Conservation (phyloP, 2,113 vertebrate genomes). For the Rhineura floridana region DNA sequence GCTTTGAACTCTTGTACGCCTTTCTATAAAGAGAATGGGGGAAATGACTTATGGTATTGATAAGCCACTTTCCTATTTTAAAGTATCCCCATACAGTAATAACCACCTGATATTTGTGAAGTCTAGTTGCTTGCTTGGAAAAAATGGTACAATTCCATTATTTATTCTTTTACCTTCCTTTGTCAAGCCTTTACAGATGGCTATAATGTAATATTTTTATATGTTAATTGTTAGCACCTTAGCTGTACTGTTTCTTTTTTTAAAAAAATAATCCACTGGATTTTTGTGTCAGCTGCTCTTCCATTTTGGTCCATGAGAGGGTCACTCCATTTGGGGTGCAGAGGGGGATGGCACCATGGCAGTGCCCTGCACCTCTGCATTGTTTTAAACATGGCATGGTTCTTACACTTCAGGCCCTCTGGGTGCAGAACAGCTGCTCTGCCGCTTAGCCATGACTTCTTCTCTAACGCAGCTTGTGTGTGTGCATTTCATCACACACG, state of each 20-base stretch:
- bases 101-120: background rate
- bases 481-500: too few species aligned
- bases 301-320: background rate
- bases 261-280: too few species aligned
- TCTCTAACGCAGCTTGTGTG: too few species aligned
- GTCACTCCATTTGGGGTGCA: too few species aligned
- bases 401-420: too few species aligned
- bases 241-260: background rate
- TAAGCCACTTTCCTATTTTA: background rate
- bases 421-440: too few species aligned
- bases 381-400: too few species aligned
- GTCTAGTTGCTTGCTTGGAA: background rate
- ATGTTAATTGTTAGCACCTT: background rate
- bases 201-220: background rate
- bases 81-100: background rate
- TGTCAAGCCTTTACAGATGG: background rate
- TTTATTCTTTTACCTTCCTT: background rate
- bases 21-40: background rate
- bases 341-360: too few species aligned
- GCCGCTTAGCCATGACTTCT: too few species aligned
- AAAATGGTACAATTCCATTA: background rate
- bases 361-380: too few species aligned
- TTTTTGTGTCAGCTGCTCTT: background rate
- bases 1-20: background rate
- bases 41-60: background rate